A percentile compares a stretch with the other conserved stretches of the same genome.
phyloP scores from a whole-genome alignment of 2,888 invertebrate genomes.

The Macrosiphum euphorbiae region DNA sequence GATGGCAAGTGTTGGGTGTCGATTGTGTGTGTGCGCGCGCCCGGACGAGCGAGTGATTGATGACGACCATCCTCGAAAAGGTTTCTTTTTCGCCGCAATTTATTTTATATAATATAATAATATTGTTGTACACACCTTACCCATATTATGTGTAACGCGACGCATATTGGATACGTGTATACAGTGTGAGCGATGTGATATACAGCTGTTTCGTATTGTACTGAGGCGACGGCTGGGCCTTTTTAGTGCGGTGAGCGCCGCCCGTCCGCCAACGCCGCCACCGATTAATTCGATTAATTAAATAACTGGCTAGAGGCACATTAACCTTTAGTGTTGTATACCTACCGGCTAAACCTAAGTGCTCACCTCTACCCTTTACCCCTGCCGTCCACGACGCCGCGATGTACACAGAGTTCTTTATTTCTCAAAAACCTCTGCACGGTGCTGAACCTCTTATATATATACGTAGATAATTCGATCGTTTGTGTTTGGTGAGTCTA shows the following conservation, averaged over 20 bases:
- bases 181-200: not conserved
- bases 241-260: not conserved
- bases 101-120: not conserved
- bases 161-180: not conserved
- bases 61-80: slow-evolving; percentile 4
- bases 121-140: not conserved
- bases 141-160: not conserved
- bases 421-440: not conserved
- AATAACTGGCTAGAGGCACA: not conserved
- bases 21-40: not conserved
- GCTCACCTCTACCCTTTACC: not conserved
- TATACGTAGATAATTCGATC: not conserved
- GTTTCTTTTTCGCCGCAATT: slow-evolving; percentile 18
- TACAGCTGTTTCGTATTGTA: slow-evolving; percentile 1
- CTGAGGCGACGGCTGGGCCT: not conserved
- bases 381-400: not conserved
- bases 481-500: not conserved
- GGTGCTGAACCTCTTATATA: not conserved
- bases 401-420: not conserved
- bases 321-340: not conserved
- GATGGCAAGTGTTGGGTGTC: slow-evolving; percentile 7
- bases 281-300: slow-evolving; percentile 12
- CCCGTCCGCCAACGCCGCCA: not conserved
- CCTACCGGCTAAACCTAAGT: not conserved
- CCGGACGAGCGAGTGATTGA: slow-evolving; percentile 47